These are phyloP conservation scores for Drosophila austrosaltans DNA, from an alignment of 2,888 invertebrate genomes.

Conservation along the genomic window DNA sequence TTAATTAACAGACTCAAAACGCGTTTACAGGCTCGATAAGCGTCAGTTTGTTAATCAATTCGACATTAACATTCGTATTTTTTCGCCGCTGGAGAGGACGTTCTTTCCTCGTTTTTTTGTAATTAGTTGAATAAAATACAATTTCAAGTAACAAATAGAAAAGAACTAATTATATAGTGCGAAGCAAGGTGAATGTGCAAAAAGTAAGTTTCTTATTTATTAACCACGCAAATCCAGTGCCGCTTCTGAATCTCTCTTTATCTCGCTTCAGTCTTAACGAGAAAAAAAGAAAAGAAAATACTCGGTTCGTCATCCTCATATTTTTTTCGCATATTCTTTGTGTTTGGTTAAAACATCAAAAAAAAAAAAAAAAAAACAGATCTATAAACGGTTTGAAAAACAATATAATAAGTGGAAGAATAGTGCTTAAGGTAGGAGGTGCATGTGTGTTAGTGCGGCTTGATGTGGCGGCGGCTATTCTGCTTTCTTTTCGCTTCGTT, in stretches of 20 bases:
- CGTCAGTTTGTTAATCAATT: neutral
- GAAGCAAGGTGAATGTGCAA: slow-evolving; percentile 6
- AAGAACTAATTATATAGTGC: neutral
- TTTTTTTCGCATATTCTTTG: slow-evolving; percentile 9
- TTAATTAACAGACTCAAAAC: neutral
- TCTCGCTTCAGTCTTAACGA: slow-evolving; percentile 3
- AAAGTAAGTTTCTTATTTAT: neutral
- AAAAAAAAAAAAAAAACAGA: neutral
- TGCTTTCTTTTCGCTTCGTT: slow-evolving; percentile 27
- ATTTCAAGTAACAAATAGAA: neutral
- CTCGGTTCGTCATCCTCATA: slow-evolving; percentile 7
- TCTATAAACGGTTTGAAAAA: neutral
- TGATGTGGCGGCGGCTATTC: slow-evolving; percentile 53
- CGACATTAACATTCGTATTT: slow-evolving; percentile 2
- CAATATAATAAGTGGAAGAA: slow-evolving; percentile 37
- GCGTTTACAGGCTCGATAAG: neutral
- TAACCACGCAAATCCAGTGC: neutral
- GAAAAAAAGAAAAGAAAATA: slow-evolving; percentile 3
- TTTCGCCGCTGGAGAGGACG: slow-evolving; percentile 10
- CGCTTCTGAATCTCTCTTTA: neutral
- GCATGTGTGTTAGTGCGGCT: slow-evolving; percentile 43
- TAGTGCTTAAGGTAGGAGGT: slow-evolving; percentile 46
- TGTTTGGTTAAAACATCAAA: neutral
- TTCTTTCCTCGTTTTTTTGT: slow-evolving; percentile 11
- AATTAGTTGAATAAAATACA: slow-evolving; percentile 5